Evolutionary conservation across 2,113 vertebrate genomes (phyloP).

Genomic region (Chaenogobius annularis): DNA sequence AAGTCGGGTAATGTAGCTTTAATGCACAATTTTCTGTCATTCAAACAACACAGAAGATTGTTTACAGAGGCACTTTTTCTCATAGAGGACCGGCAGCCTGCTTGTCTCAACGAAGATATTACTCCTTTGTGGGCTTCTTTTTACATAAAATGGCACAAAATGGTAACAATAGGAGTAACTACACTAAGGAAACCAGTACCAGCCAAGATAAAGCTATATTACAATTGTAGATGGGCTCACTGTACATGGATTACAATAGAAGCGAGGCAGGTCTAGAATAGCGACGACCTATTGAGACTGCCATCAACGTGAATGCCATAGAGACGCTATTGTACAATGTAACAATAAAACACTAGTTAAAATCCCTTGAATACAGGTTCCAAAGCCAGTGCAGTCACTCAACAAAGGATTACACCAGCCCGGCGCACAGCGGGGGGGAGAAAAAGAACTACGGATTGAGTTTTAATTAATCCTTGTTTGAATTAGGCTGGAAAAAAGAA

Average conservation of each 20-base stretch:
- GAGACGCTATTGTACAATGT: slow-evolving; percentile 53
- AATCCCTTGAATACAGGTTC: slow-evolving; percentile 49
- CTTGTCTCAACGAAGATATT: too few species aligned
- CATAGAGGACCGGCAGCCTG: too few species aligned
- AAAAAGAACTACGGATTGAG: slow-evolving; percentile 22
- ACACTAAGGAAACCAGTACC: slow-evolving; percentile 10
- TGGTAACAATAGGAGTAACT: slow-evolving; percentile 3
- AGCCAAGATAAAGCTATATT: slow-evolving; percentile 24
- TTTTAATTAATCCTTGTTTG: slow-evolving; percentile 74
- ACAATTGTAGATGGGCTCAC: slow-evolving; percentile 19
- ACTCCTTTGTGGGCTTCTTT: slow-evolving; percentile 17
- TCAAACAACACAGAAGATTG: too few species aligned
- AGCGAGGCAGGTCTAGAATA: slow-evolving; percentile 34
- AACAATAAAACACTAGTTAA: slow-evolving; percentile 51
- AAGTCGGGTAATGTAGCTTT: too few species aligned
- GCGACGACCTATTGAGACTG: slow-evolving; percentile 30
- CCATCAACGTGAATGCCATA: slow-evolving; percentile 31
- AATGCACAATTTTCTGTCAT: too few species aligned
- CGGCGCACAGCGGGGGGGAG: slow-evolving; percentile 30
- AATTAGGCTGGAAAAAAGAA: slow-evolving; percentile 68
- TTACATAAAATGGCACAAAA: slow-evolving; percentile 35
- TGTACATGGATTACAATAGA: slow-evolving; percentile 38
- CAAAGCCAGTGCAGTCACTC: slow-evolving; percentile 36
- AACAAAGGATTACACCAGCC: slow-evolving; percentile 50
- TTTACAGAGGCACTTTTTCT: too few species aligned